Percentiles rank a stretch among this genome's conserved stretches.
These are phyloP conservation scores for Pagetopsis macropterus DNA, from an alignment of 2,797 vertebrate genomes.

Conservation along the genomic window DNA sequence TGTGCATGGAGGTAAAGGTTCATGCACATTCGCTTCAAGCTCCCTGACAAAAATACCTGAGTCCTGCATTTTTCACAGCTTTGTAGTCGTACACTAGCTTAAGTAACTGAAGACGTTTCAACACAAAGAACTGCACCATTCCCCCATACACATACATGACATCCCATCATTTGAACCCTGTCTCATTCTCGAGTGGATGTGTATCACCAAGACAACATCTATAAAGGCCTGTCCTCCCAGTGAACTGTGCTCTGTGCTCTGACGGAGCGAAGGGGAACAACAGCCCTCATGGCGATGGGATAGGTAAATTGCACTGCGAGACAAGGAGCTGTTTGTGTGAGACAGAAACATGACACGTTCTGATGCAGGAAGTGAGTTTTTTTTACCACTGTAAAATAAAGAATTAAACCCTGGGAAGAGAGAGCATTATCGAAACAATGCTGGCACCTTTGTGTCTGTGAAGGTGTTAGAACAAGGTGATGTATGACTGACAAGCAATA, in stretches of 20 bases:
- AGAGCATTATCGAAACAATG: constrained; percentile 73
- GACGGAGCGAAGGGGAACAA: constrained; percentile 78
- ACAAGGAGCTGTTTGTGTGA: constrained; percentile 71
- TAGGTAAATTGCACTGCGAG: constrained; percentile 76
- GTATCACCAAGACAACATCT: constrained; percentile 76
- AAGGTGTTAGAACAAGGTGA: constrained; percentile 70
- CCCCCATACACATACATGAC: constrained; percentile 19
- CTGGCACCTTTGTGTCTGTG: constrained; percentile 84
- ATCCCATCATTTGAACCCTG: constrained; percentile 73
- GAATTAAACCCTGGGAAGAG: constrained; percentile 75
- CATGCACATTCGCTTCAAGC: constrained; percentile 3
- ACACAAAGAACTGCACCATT: constrained; percentile 1
- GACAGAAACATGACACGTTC: constrained; percentile 76
- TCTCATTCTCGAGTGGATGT: constrained; percentile 57
- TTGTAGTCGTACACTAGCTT: constrained; percentile 42
- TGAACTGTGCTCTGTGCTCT: constrained; percentile 81
- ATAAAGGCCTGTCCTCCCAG: constrained; percentile 81
- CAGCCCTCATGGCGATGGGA: constrained; percentile 76
- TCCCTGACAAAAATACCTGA: constrained; percentile 34
- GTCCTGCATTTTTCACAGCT: constrained; percentile 39
- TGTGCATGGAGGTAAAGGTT: constrained; percentile 13
- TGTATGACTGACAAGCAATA: constrained; percentile 75
- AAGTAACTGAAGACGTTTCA: constrained; percentile 16
- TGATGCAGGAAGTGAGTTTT: constrained; percentile 76
- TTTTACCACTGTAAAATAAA: constrained; percentile 75